Evolutionary conservation across 2,888 invertebrate species (phyloP), one percentile per base, ranked within the genome.

Genomic region (Drosophila anomelani): DNA sequence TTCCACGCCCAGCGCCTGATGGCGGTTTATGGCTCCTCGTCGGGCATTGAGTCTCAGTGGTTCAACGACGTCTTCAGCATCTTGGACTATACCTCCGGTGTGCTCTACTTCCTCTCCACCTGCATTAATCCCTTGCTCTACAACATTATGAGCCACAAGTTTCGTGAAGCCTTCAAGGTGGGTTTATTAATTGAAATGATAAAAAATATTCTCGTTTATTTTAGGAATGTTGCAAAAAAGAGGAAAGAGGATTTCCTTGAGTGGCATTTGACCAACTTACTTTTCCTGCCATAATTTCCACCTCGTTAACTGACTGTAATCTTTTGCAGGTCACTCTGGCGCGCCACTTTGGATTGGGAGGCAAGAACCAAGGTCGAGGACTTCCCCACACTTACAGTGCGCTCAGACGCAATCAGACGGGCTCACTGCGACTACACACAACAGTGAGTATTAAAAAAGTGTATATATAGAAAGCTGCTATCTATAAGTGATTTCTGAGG

Each of bases 1-100:
- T 98, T 98, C 92, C 98, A 98, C 93, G 96, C 97, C 4, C 98
- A 98, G 92, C 94, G 98, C 62, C 94, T 98, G 46, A 94, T 97
- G 90, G 97, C 97, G 0, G 95, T 96, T 69, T 96, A 97, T 85
- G 95, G 94, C 91, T 89, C 90, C 38, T 80, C 84, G 29, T 85
- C 82, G 20, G 79, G 88, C 51, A 81, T 90, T 49, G 85, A 90
- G 49, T 91, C 91, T 12, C 73, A 88, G 47, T 73, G 90, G 60
- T 91, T 94, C 93, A 90, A 94, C 94, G 78, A 94, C 93, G 90
- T 94, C 91, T 94, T 94, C 93, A 57, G 95, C 94, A 63, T 95
- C 94, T 91, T 95, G 23, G 95, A 94, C 66, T 94, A 95, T 85
- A 93, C 94, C 39, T 95, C 95, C n/a, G 95, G 95, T 0, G 93